Base-by-base conservation (phyloP, 2,888 invertebrate genomes). In the Pollenia amentaria region DNA sequence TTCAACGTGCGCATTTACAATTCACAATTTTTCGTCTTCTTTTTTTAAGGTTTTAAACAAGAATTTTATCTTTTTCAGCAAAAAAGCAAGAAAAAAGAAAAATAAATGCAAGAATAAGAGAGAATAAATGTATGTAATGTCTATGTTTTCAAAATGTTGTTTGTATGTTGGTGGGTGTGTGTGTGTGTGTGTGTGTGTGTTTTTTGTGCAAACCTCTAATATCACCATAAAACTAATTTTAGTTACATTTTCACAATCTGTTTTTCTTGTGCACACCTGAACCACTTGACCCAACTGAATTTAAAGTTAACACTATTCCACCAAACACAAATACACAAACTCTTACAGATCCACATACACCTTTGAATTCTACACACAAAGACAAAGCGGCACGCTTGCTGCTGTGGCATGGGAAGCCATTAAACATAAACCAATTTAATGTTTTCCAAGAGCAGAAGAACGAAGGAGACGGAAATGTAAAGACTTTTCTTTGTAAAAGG, bases 221-320 rank as follows among this genome's bases (percentile, higher is more conserved):
- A 84, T 80, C 67, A 48, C 87, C 84, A 81, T 84, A 81, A 87
- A 87, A 87, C 84, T 77, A 87, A 87, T 84, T 87, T 81, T 78
- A 84, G 84, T 84, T 87, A 84, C 80, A 81, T 81, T 87, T 84
- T 87, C 67, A 55, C 80, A 87, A 87, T 87, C 80, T 87, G 84
- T 77, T 87, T 76, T 84, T 55, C 55, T 69, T 77, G 62, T 80
- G 77, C 72, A 81, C 84, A 87, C 87, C 87, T 87, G 87, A 87
- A 84, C 84, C 84, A 81, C 80, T 84, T 87, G 84, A 87, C 80
- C 87, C 72, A 81, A 87, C 73, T 64, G 70, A 80, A 84, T 80
- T 77, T 76, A 60, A 80, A 87, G 67, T 87, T 77, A 84, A 80
- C 77, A 77, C 80, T 67, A 65, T 67, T 38, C 7, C 42, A n/a